Percentiles rank a stretch among this genome's conserved stretches.
These are phyloP conservation scores for Amphilophus citrinellus DNA, from an alignment of 2,113 vertebrate species.

Conservation along the genomic window DNA sequence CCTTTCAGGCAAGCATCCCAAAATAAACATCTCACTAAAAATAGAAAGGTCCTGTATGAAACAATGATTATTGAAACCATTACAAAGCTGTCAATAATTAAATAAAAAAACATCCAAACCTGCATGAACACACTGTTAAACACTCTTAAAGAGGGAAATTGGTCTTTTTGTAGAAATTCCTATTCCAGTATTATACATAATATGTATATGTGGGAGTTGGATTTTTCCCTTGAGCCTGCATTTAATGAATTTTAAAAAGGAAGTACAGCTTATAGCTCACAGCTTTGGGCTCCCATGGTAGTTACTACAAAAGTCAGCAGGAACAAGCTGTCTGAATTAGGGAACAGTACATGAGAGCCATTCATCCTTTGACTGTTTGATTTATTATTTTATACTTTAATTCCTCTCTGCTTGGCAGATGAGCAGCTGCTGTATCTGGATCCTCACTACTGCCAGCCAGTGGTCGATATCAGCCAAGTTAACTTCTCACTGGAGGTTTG, in stretches of 20 bases:
- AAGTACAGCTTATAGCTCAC: neutral
- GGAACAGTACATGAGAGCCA: neutral
- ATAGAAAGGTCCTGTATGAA: neutral
- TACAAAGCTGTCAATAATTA: neutral
- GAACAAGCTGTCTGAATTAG: neutral
- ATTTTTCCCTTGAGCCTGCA: too few species aligned
- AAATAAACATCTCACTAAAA: neutral
- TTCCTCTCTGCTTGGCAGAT: constrained; percentile 77
- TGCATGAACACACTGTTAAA: too few species aligned
- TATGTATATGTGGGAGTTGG: neutral
- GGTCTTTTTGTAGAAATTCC: neutral
- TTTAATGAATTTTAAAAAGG: neutral
- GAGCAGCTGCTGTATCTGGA: constrained; percentile 93
- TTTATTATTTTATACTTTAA: neutral
- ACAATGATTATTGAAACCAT: neutral
- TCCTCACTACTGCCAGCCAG: constrained; percentile 92
- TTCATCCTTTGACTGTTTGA: neutral
- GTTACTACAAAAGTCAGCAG: neutral
- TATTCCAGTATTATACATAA: neutral
- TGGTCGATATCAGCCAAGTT: constrained; percentile 85
- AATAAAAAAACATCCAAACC: too few species aligned
- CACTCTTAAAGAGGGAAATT: neutral
- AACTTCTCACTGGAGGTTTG: constrained; percentile 88
- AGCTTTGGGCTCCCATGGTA: neutral
- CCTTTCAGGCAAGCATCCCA: neutral